Evolutionary conservation across 2,888 invertebrate genomes (phyloP).

Genomic region (Cylloceria caligata): DNA sequence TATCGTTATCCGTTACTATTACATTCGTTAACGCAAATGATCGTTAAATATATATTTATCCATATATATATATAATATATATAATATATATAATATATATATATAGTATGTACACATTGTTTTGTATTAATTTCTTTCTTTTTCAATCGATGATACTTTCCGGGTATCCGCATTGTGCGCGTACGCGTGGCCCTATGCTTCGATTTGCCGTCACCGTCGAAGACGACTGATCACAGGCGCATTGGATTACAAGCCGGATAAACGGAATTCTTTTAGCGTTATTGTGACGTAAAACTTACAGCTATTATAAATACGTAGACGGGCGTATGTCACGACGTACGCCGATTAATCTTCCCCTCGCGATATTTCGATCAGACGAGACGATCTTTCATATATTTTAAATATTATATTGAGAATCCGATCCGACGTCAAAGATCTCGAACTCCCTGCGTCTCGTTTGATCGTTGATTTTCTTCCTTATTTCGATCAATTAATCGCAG

Average conservation of each 20-base stretch:
- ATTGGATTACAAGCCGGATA: slow-evolving; percentile 49
- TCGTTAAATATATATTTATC: slow-evolving; percentile 69
- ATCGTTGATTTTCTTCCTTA: slow-evolving; percentile 59
- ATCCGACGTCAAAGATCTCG: slow-evolving; percentile 48
- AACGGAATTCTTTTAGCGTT: slow-evolving; percentile 32
- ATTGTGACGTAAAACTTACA: slow-evolving; percentile 66
- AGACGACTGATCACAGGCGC: slow-evolving; percentile 52
- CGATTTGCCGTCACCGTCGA: slow-evolving; percentile 19
- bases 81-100: slow-evolving; percentile 64
- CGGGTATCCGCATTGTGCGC: slow-evolving; percentile 50
- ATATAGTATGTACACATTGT: slow-evolving; percentile 67
- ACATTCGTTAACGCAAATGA: slow-evolving; percentile 60
- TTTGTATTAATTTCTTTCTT: slow-evolving; percentile 28
- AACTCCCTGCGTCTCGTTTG: slow-evolving; percentile 58
- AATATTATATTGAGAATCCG: slow-evolving; percentile 48
- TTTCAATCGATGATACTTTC: slow-evolving; percentile 64
- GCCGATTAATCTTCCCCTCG: slow-evolving; percentile 63
- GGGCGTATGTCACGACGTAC: slow-evolving; percentile 65
- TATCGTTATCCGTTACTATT: slow-evolving; percentile 50
- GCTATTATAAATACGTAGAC: slow-evolving; percentile 70
- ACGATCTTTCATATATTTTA: slow-evolving; percentile 41
- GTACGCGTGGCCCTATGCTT: slow-evolving; percentile 10
- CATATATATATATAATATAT: slow-evolving; percentile 67
- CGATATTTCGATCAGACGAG: slow-evolving; percentile 69
- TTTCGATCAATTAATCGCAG: slow-evolving; percentile 65